Base-by-base conservation (phyloP, 1,140 invertebrate genomes). In the Agrypnia vestita region DNA sequence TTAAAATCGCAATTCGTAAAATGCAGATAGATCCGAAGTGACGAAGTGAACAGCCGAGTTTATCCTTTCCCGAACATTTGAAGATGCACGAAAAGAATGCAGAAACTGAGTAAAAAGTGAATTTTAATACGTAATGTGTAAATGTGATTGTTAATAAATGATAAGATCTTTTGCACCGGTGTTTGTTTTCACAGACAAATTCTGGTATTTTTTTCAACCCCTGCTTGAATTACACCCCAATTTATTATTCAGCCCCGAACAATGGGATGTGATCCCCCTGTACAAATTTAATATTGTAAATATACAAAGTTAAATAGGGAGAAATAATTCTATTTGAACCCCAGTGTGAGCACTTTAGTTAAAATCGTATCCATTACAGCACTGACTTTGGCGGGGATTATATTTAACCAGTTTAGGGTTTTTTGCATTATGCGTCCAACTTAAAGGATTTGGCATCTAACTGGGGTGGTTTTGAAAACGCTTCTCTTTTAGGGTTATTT, bases 281-380 rank as follows among this genome's bases (percentile, higher is more conserved):
- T 78, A 76, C 82, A 81, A 83, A 83, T 83, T 83, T 83, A 83
- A 83, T 83, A 83, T 83, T 83, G 82, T 83, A 83, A 81, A 83
- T 83, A 83, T 79, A 83, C 80, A 83, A 81, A 81, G 82, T 83
- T 83, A 81, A 83, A 83, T 79, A 83, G 80, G 82, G 82, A 71
- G 80, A 81, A 83, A 81, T 83, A 81, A 83, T 83, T 83, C 80
- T 80, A 83, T 83, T 83, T 81, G 72, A 25, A 61, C 73, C 72
- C 73, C 73, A 15, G 43, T 43, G 72, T 15, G 55, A 11, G 75
- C 75, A 76, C 78, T 80, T 72, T 76, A 80, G 78, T 80, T 82
- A 79, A 82, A 79, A 19, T 82, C 71, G 46, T 44, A 35, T 51
- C 76, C 74, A 49, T 82, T 73, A 73, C 77, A 80, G 80, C 80